These are phyloP conservation scores for Bombylius major DNA, from an alignment of 2,888 invertebrate genomes.

Conservation along the genomic window DNA sequence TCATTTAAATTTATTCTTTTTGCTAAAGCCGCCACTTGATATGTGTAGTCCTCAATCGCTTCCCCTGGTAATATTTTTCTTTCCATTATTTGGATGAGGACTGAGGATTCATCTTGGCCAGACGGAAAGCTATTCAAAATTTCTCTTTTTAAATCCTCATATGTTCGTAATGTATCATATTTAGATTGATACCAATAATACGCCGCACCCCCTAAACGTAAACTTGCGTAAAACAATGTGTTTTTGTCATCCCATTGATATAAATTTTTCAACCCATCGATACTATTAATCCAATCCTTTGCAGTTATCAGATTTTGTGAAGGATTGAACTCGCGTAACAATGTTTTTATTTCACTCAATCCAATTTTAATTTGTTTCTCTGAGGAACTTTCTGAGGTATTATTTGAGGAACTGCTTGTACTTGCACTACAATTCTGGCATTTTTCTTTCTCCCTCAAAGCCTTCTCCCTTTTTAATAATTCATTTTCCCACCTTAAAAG, in stretches of 20 bases:
- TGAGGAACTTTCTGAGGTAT: not conserved
- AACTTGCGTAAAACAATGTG: conserved; percentile 15
- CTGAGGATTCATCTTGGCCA: not conserved
- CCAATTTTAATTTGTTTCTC: not conserved
- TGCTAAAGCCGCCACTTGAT: not conserved
- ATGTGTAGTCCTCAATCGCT: not conserved
- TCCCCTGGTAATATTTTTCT: not conserved
- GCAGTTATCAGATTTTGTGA: not conserved
- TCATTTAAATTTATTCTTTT: not conserved
- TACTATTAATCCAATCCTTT: conserved; percentile 9
- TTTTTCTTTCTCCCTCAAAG: not conserved
- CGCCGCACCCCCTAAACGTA: conserved; percentile 15
- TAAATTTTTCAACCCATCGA: conserved; percentile 13
- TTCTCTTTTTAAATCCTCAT: conserved; percentile 17
- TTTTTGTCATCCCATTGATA: conserved; percentile 16
- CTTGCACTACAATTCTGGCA: not conserved
- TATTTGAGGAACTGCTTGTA: too few species aligned
- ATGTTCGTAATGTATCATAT: conserved; percentile 12
- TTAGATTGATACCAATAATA: conserved; percentile 17
- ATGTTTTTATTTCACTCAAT: not conserved
- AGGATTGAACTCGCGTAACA: not conserved
- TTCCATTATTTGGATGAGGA: not conserved
- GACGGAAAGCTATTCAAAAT: conserved; percentile 9
- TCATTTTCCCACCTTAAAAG: not conserved
- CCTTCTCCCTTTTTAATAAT: not conserved